Base-by-base conservation (phyloP, 2,113 vertebrate species). In the Anthoscopus minutus region DNA sequence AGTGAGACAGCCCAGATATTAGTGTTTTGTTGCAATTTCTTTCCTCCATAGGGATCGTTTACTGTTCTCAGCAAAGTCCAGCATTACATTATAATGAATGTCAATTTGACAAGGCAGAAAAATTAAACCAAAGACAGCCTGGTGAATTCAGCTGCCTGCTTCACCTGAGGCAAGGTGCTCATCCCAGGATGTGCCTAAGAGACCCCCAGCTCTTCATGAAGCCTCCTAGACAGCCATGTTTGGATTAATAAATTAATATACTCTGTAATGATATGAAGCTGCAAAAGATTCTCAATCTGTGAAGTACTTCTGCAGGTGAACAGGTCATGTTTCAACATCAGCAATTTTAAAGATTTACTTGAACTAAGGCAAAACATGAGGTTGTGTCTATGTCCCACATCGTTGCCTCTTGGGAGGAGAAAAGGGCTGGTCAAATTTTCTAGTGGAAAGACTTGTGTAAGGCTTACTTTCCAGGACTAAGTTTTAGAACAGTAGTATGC, bases 111-210 rank as follows among this genome's bases (percentile, higher is more conserved):
- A 57, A 70, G 73, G 47, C 12, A 70, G 67, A 85, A 86, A 80
- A 81, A 84, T 70, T 42, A 53, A 70, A 74, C 25, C 17, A 44
- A 81, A 86, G 47, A 51, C 53, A 90, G 31, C 2, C 11, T 67
- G 53, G 20, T 31, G 42, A 85, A 72, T 82, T 50, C 50, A 62
- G 15, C 18, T 25, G 21, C 14, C n/a, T 31, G 57, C 61, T 89
- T 78, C 47, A 50, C 11, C 33, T 40, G 23, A 31, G 1, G 1
- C 0, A 0, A 42, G 27, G 11, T 73, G 3, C 27, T 81, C 24
- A 25, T 16, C 13, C 38, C 12, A 33, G 17, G 27, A 81, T 1
- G 0, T 23, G 42, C 22, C 62, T 58, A 86, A 71, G 20, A 25
- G 48, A 8, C 24, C 10, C 16, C 42, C 35, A 47, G 47, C 14